Evolutionary conservation across 2,113 vertebrate genomes (phyloP).

Genomic region (Microtus ochrogaster): DNA sequence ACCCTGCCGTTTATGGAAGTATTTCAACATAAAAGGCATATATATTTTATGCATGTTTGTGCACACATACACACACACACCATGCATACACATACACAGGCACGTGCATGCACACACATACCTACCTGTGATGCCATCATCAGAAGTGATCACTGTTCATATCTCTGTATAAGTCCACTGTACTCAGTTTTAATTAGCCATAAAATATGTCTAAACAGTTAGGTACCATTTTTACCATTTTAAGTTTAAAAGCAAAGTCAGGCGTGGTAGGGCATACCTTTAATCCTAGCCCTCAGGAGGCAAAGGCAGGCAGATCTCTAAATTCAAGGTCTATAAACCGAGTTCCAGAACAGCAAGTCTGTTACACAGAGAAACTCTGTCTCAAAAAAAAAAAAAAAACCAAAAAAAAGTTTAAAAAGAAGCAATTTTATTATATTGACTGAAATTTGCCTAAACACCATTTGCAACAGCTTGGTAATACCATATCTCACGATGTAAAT

Average conservation of each 20-base stretch:
- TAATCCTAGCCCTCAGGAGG: background rate
- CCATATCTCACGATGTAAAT: background rate
- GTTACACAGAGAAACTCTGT: background rate
- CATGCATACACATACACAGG: background rate
- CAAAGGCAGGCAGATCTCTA: background rate
- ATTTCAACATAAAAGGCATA: background rate
- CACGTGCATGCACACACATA: background rate
- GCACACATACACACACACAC: background rate
- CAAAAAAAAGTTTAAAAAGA: background rate
- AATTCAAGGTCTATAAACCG: background rate
- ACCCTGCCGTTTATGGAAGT: background rate
- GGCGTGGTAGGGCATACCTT: background rate
- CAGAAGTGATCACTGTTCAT: background rate
- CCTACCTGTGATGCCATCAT: background rate
- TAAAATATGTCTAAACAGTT: slow-evolving; percentile 12
- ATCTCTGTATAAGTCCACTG: slow-evolving; percentile 6
- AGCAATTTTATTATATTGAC: slow-evolving; percentile 24
- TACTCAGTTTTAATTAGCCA: slow-evolving; percentile 29
- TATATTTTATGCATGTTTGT: background rate
- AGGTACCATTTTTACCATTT: slow-evolving; percentile 12
- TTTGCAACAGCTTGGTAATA: slow-evolving; percentile 24
- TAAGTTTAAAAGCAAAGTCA: background rate
- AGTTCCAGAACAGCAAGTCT: background rate
- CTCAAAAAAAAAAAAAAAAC: background rate
- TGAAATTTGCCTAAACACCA: slow-evolving; percentile 1